phyloP scores from a whole-genome alignment of 2,888 invertebrate species.

The Lydus trimaculatus region DNA sequence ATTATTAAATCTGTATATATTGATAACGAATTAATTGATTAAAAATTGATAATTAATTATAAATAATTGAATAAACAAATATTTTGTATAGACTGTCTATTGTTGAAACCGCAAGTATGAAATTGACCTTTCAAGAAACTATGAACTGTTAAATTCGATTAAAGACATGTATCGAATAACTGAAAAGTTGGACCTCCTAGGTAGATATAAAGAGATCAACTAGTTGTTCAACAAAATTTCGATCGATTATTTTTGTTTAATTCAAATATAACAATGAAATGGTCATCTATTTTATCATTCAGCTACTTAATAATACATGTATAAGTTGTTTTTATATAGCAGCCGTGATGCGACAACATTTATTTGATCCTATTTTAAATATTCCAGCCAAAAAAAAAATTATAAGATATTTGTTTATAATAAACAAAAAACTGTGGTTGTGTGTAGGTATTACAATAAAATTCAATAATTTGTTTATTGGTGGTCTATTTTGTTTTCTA shows the following conservation, averaged over 20 bases:
- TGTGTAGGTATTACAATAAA: too few species aligned
- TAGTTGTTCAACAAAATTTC: conserved; percentile 29
- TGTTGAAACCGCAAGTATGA: conserved; percentile 26
- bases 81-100: background rate
- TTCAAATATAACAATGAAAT: background rate
- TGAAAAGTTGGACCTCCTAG: conserved; percentile 57
- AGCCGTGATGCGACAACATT: conserved; percentile 49
- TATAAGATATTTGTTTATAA: background rate
- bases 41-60: background rate
- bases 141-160: conserved; percentile 59
- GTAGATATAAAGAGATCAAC: conserved; percentile 47
- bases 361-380: conserved; percentile 29
- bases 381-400: background rate
- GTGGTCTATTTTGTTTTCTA: background rate
- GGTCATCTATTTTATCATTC: conserved; percentile 22
- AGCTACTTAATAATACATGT: conserved; percentile 49
- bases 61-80: background rate
- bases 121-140: conserved; percentile 39
- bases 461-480: background rate
- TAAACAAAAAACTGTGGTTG: background rate
- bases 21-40: background rate
- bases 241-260: background rate
- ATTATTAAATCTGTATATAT: too few species aligned
- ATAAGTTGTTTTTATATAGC: conserved; percentile 44
- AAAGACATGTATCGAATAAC: conserved; percentile 57